Evolutionary conservation across 2,888 invertebrate genomes (phyloP).

Genomic region (Megalurothrips usitatus): DNA sequence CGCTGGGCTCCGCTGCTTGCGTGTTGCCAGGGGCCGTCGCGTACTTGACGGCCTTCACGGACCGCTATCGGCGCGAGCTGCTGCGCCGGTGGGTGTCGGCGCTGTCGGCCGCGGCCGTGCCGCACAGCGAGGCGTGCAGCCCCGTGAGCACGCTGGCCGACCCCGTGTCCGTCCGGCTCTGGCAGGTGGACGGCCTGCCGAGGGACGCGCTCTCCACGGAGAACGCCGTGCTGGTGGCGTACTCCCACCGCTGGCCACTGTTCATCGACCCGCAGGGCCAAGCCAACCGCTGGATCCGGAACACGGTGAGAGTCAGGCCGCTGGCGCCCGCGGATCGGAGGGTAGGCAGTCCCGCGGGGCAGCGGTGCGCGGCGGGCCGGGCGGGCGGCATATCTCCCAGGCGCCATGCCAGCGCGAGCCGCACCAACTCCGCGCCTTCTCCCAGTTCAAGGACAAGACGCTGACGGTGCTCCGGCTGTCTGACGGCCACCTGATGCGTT

Average conservation of each 20-base stretch:
- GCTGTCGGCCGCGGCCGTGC: constrained; percentile 53
- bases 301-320: constrained; percentile 60
- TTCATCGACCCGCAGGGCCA: constrained; percentile 91
- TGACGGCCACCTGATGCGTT: constrained; percentile 64
- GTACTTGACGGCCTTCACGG: constrained; percentile 74
- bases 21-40: constrained; percentile 62
- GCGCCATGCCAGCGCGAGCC: too few relatives aligned
- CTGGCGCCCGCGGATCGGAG: neutral
- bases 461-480: constrained; percentile 66
- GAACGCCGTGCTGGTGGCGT: constrained; percentile 78
- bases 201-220: constrained; percentile 81
- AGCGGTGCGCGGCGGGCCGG: too few relatives aligned
- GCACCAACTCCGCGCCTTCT: too few relatives aligned
- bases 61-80: constrained; percentile 56
- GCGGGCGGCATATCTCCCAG: too few relatives aligned
- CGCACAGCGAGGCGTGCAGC: constrained; percentile 63
- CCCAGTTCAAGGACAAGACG: constrained; percentile 63
- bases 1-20: neutral
- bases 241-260: constrained; percentile 81
- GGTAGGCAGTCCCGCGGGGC: too few relatives aligned
- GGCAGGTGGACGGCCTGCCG: constrained; percentile 83
- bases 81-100: constrained; percentile 56
- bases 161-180: constrained; percentile 67
- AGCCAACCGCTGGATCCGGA: constrained; percentile 87
- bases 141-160: constrained; percentile 68